phyloP scores from a whole-genome alignment of 2,888 invertebrate species.

The Catonia carolina region DNA sequence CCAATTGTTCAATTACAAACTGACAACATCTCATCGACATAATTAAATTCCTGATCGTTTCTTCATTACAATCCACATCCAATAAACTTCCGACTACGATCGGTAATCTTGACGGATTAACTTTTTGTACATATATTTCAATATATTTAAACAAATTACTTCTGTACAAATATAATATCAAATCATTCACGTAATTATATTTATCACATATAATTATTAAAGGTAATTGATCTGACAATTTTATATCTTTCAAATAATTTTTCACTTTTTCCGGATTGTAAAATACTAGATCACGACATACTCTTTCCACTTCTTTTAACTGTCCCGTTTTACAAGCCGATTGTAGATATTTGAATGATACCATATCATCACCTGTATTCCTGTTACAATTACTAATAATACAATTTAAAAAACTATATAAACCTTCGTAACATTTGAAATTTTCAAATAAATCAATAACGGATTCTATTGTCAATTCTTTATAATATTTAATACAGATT shows the following conservation, averaged over 20 bases:
- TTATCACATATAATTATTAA: slow-evolving; percentile 95
- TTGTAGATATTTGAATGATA: slow-evolving; percentile 99
- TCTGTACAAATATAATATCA: slow-evolving; percentile 57
- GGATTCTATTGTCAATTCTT: slow-evolving; percentile 90
- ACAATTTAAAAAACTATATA: slow-evolving; percentile 97
- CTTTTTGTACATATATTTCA: slow-evolving; percentile 62
- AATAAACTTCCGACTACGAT: slow-evolving; percentile 95
- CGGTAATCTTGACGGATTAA: slow-evolving; percentile 88
- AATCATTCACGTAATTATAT: slow-evolving; percentile 60
- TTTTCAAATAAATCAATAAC: slow-evolving; percentile 96
- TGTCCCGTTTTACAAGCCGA: slow-evolving; percentile 99
- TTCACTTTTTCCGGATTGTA: slow-evolving; percentile 98
- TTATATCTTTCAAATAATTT: slow-evolving; percentile 98
- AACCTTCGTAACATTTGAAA: slow-evolving; percentile 96
- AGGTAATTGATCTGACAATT: slow-evolving; percentile 94
- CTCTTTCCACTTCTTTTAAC: slow-evolving; percentile 97
- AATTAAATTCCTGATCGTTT: slow-evolving; percentile 97
- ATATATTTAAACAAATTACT: slow-evolving; percentile 89
- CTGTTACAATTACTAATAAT: slow-evolving; percentile 85
- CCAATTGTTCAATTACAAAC: slow-evolving; percentile 96
- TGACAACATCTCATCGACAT: slow-evolving; percentile 90
- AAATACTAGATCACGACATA: slow-evolving; percentile 97
- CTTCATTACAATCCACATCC: slow-evolving; percentile 97
- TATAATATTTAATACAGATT: slow-evolving; percentile 98
- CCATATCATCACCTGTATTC: slow-evolving; percentile 98